These are phyloP conservation scores for Ovibos moschatus DNA, from an alignment of 2,113 vertebrate genomes.

Conservation along the genomic window DNA sequence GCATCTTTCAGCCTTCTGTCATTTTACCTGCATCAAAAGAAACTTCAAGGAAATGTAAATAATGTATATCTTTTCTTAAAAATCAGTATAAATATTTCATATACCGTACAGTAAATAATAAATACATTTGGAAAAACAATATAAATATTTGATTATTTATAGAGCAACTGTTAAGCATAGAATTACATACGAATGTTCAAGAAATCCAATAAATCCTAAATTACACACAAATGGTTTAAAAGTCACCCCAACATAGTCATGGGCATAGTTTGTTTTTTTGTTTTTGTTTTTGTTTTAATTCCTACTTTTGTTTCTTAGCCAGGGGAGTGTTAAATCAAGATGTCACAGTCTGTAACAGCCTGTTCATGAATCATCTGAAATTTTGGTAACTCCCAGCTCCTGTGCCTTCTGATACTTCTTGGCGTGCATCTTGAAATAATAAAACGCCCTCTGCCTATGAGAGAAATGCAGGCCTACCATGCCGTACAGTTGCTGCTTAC, in stretches of 20 bases:
- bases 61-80: slow-evolving; percentile 68
- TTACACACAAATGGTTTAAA: slow-evolving; percentile 46
- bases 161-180: slow-evolving; percentile 57
- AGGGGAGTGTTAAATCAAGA: slow-evolving; percentile 60
- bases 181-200: slow-evolving; percentile 48
- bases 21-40: slow-evolving; percentile 57
- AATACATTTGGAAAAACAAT: slow-evolving; percentile 70
- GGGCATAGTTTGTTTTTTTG: neutral
- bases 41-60: slow-evolving; percentile 62
- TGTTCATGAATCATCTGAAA: slow-evolving; percentile 57
- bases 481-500: neutral
- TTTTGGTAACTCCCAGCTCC: slow-evolving; percentile 47
- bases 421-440: slow-evolving; percentile 55
- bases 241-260: slow-evolving; percentile 30
- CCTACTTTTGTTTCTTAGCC: slow-evolving; percentile 3
- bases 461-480: neutral
- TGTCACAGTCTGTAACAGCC: slow-evolving; percentile 37
- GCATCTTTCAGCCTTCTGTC: slow-evolving; percentile 4
- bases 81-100: slow-evolving; percentile 69
- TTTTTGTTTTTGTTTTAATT: neutral
- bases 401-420: slow-evolving; percentile 47
- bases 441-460: slow-evolving; percentile 14
- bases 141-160: slow-evolving; percentile 70
- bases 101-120: slow-evolving; percentile 65
- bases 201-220: slow-evolving; percentile 56